Conservation (phyloP, 2,797 vertebrate species). For the Pangasius macronema region DNA sequence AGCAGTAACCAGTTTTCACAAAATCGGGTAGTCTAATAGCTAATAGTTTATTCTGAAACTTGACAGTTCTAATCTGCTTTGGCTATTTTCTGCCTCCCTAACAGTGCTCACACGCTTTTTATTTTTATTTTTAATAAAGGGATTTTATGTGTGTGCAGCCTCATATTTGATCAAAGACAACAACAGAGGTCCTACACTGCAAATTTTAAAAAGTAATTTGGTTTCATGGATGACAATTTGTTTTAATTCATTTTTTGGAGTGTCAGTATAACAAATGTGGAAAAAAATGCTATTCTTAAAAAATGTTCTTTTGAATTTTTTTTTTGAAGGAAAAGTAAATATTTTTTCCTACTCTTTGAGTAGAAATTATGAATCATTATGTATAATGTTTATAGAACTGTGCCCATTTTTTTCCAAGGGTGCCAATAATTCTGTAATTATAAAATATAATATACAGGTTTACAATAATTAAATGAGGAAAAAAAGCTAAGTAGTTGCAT, state of each 20-base stretch:
- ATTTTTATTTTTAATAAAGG: not conserved
- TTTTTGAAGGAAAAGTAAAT: not conserved
- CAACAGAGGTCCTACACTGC: not conserved
- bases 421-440: not conserved
- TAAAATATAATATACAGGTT: not conserved
- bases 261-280: not conserved
- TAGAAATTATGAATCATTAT: not conserved
- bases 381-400: not conserved
- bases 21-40: not conserved
- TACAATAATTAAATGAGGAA: not conserved
- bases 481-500: not conserved
- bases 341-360: not conserved
- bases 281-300: not conserved
- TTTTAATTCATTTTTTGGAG: not conserved
- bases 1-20: not conserved
- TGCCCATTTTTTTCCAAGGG: too few relatives aligned
- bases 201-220: not conserved
- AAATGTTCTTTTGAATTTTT: not conserved
- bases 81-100: too few relatives aligned
- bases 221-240: not conserved
- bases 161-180: not conserved
- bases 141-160: too few relatives aligned
- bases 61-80: not conserved
- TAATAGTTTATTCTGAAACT: not conserved
- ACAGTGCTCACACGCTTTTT: not conserved